Evolutionary conservation across 2,797 vertebrate species (phyloP).

Genomic region (Macroramphosus scolopax): DNA sequence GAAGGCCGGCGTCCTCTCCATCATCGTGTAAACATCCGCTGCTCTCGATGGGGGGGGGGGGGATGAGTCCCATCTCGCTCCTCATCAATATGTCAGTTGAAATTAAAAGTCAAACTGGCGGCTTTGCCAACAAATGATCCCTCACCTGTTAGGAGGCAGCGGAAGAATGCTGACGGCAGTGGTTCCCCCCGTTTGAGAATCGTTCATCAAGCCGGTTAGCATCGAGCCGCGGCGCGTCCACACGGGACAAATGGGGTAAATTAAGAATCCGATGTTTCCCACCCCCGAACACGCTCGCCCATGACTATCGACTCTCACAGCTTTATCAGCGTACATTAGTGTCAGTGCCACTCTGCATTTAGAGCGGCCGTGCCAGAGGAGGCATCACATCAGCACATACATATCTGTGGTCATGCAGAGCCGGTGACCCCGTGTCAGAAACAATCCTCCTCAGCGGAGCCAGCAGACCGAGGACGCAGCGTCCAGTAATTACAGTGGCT

Average conservation of each 20-base stretch:
- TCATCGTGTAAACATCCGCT: constrained; percentile 19
- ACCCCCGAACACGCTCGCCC: constrained; percentile 33
- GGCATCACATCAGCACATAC: constrained; percentile 56
- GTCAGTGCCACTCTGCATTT: constrained; percentile 73
- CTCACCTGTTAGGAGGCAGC: constrained; percentile 32
- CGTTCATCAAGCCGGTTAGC: constrained; percentile 47
- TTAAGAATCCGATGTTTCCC: constrained; percentile 58
- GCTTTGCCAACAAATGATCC: constrained; percentile 21
- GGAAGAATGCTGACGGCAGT: background rate
- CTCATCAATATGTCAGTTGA: constrained; percentile 29
- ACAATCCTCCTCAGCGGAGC: constrained; percentile 51
- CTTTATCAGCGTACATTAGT: constrained; percentile 74
- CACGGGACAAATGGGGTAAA: constrained; percentile 68
- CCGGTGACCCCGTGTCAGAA: constrained; percentile 62
- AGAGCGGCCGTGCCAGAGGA: constrained; percentile 56
- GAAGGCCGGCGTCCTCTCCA: constrained; percentile 25
- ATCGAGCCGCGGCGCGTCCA: constrained; percentile 45
- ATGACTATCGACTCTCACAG: constrained; percentile 65
- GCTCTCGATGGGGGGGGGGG: constrained; percentile 23
- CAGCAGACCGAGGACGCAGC: constrained; percentile 3
- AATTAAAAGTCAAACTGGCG: constrained; percentile 26
- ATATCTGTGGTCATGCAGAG: constrained; percentile 48
- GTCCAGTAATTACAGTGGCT: background rate
- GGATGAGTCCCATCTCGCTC: constrained; percentile 30
- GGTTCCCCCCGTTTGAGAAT: constrained; percentile 13